Evolutionary conservation across 2,888 invertebrate species (phyloP).

Genomic region (Heteromurus nitidus): DNA sequence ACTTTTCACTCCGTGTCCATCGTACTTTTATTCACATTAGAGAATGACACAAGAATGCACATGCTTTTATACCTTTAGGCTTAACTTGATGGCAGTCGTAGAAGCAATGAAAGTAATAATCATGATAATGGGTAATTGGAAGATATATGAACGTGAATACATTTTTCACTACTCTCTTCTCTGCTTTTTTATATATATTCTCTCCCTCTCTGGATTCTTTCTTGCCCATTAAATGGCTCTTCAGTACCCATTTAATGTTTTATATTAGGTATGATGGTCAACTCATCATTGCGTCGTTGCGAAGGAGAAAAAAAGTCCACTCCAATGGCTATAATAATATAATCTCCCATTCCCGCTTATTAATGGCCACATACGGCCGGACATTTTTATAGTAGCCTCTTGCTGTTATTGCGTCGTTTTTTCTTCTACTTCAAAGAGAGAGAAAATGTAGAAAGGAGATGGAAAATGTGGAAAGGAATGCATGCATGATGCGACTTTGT

Average conservation of each 20-base stretch:
- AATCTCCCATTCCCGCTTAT: slow-evolving; percentile 57
- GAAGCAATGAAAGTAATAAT: slow-evolving; percentile 58
- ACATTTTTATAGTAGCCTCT: slow-evolving; percentile 49
- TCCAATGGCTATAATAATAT: slow-evolving; percentile 39
- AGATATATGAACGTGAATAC: slow-evolving; percentile 48
- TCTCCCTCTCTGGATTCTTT: slow-evolving; percentile 30
- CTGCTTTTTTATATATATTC: background rate
- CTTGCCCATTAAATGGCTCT: slow-evolving; percentile 54
- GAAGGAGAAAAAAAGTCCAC: slow-evolving; percentile 17
- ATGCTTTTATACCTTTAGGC: background rate
- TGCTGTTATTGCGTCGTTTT: slow-evolving; percentile 46
- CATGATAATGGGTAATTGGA: slow-evolving; percentile 61
- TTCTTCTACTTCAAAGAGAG: slow-evolving; percentile 11
- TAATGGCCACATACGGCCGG: slow-evolving; percentile 49
- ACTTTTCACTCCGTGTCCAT: too few relatives aligned
- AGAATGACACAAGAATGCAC: background rate
- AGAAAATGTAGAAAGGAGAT: too few relatives aligned
- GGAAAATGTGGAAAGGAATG: too few relatives aligned
- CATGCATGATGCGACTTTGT: too few relatives aligned
- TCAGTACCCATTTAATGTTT: slow-evolving; percentile 62
- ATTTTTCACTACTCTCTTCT: slow-evolving; percentile 15
- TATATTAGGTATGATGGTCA: slow-evolving; percentile 49
- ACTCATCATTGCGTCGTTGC: slow-evolving; percentile 34
- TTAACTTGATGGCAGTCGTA: slow-evolving; percentile 45
- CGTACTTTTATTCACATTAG: too few relatives aligned